These are phyloP conservation scores for Anoura caudifer DNA, from an alignment of 2,113 vertebrate species.

Conservation along the genomic window DNA sequence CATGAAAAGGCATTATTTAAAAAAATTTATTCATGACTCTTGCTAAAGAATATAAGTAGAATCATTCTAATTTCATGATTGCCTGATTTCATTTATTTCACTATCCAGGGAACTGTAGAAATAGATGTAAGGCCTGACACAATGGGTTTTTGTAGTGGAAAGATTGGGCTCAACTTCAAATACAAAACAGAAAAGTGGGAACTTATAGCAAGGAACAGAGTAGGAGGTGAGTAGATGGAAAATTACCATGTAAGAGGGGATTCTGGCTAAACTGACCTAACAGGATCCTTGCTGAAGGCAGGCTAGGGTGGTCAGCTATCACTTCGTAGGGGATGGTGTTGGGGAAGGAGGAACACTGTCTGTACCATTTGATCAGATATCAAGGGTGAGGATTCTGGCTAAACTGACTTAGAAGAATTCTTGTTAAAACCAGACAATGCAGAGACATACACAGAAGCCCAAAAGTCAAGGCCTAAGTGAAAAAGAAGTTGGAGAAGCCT, in stretches of 20 bases:
- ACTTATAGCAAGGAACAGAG: not conserved
- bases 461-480: not conserved
- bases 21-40: not conserved
- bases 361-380: not conserved
- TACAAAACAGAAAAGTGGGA: not conserved
- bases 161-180: not conserved
- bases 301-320: not conserved
- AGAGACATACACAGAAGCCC: not conserved
- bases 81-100: not conserved
- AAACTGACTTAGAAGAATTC: not conserved
- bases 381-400: not conserved
- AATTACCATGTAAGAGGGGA: not conserved
- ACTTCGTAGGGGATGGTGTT: rapidly evolving
- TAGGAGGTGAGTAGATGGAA: not conserved
- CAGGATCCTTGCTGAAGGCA: not conserved
- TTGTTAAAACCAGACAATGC: not conserved
- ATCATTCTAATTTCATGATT: not conserved
- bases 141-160: not conserved
- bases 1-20: not conserved
- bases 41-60: not conserved
- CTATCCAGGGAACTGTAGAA: not conserved
- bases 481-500: not conserved
- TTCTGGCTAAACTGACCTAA: not conserved
- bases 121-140: not conserved
- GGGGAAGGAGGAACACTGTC: not conserved